Base-by-base conservation (phyloP, 2,113 vertebrate genomes). In the Morone chrysops region DNA sequence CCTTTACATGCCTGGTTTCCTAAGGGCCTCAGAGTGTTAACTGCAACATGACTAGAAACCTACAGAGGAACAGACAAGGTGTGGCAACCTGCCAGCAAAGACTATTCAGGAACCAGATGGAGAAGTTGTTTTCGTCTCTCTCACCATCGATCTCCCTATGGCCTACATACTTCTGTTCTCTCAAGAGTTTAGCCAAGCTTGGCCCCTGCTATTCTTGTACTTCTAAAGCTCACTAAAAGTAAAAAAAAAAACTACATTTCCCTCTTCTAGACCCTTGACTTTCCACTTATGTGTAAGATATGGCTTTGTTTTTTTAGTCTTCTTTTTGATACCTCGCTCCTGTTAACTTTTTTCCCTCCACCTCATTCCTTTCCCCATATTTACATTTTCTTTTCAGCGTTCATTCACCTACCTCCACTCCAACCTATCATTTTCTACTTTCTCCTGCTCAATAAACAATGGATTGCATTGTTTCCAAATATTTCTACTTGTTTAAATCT, bases 401-500 rank as follows among this genome's bases (percentile, higher is more conserved):
- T 7, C 10, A 43, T 54, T 72, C 74, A 67, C 43, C 36, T 18
- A 51, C 38, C 38, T 53, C 48, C 20, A 59, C 18, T 69, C 48
- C 50, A 47, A 31, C 54, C 31, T 41, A 61, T 63, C 65, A 9
- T 82, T 81, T 67, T 59, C 51, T 31, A 31, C 31, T 68, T 51
- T 63, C 76, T 71, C 25, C 50, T 75, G 47, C 45, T 84, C 74
- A 43, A 68, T 41, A 70, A 60, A 93, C 88, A 89, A 87, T 65
- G 66, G 73, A 61, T 69, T 79, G 22, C 81, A 79, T 86, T 93
- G 90, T 93, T 92, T 92, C 69, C 75, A 85, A 86, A 87, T 86
- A 87, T 84, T 87, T 85, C n/a, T 41, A 76, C 62, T 75, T 81
- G 65, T 90, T 92, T 85, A 85, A 71, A 89, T 90, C 88, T 57